Evolutionary conservation across 2,888 invertebrate species (phyloP).

Genomic region (Drosophila putrida): DNA sequence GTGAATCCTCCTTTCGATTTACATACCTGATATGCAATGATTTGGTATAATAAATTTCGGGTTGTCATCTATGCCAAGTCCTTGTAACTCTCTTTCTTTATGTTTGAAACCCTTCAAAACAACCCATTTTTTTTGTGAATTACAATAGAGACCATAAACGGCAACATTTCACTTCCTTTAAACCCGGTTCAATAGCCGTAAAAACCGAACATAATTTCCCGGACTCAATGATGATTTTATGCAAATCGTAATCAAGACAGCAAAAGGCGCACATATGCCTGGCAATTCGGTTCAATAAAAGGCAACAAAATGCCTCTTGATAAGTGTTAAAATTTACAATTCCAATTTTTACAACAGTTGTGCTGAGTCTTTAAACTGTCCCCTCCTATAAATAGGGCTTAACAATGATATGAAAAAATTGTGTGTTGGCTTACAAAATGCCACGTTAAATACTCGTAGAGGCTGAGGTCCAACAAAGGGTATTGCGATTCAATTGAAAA

Average conservation of each 20-base stretch:
- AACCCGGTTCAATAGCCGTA: constrained; percentile 57
- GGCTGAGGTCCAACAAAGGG: constrained; percentile 41
- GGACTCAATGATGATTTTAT: constrained; percentile 72
- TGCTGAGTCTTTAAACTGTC: constrained; percentile 58
- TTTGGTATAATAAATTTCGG: constrained; percentile 62
- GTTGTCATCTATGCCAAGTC: constrained; percentile 42
- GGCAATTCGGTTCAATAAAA: constrained; percentile 73
- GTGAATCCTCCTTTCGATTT: constrained; percentile 10
- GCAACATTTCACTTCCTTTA: constrained; percentile 63
- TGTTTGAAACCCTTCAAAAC: constrained; percentile 1
- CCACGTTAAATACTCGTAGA: constrained; percentile 41
- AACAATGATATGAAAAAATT: constrained; percentile 61
- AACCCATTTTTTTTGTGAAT: constrained; percentile 27
- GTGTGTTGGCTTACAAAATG: constrained; percentile 51
- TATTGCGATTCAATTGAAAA: constrained; percentile 48
- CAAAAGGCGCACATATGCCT: constrained; percentile 63
- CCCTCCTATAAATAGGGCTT: constrained; percentile 35
- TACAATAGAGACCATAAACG: constrained; percentile 69
- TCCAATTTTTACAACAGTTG: constrained; percentile 73
- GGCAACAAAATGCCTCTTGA: constrained; percentile 70
- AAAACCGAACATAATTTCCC: constrained; percentile 73
- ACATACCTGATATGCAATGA: constrained; percentile 38
- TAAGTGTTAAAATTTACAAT: constrained; percentile 79
- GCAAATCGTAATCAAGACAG: constrained; percentile 71
- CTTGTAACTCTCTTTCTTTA: background rate